phyloP scores from a whole-genome alignment of 1,140 invertebrate species.

The Melanaphis sacchari region DNA sequence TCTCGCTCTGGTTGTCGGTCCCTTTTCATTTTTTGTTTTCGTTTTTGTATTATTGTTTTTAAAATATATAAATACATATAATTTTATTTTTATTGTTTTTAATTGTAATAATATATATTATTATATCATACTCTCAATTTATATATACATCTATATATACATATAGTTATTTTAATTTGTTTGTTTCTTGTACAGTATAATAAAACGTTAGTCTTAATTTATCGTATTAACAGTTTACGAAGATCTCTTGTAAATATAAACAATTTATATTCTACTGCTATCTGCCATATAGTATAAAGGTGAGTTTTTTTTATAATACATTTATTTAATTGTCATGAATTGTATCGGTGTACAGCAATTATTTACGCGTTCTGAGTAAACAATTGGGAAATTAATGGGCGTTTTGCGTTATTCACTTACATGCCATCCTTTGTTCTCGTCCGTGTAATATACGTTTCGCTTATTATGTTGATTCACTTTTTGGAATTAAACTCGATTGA shows the following conservation, averaged over 20 bases:
- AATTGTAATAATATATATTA: slow-evolving; percentile 11
- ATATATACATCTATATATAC: not conserved
- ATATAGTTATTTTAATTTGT: slow-evolving; percentile 6
- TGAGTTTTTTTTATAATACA: not conserved
- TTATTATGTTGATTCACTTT: not conserved
- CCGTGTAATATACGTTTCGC: not conserved
- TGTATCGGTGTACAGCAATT: not conserved
- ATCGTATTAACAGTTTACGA: slow-evolving; percentile 28
- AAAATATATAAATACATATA: slow-evolving; percentile 40
- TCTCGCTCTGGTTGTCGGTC: slow-evolving; percentile 55
- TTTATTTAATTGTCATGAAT: not conserved
- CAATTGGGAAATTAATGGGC: not conserved
- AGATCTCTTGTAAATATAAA: slow-evolving; percentile 52
- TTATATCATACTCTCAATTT: not conserved
- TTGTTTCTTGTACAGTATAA: slow-evolving; percentile 7
- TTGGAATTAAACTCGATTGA: not conserved
- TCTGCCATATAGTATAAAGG: slow-evolving; percentile 27
- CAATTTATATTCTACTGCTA: not conserved
- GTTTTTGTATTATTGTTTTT: slow-evolving; percentile 55
- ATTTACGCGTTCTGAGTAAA: not conserved
- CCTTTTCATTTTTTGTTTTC: slow-evolving; percentile 51
- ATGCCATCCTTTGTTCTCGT: not conserved
- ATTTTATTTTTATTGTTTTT: slow-evolving; percentile 12
- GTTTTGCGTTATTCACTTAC: not conserved
- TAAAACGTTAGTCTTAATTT: slow-evolving; percentile 25